These are phyloP conservation scores for Caenorhabditis imperialis DNA, from an alignment of 2,888 invertebrate genomes.

Conservation along the genomic window DNA sequence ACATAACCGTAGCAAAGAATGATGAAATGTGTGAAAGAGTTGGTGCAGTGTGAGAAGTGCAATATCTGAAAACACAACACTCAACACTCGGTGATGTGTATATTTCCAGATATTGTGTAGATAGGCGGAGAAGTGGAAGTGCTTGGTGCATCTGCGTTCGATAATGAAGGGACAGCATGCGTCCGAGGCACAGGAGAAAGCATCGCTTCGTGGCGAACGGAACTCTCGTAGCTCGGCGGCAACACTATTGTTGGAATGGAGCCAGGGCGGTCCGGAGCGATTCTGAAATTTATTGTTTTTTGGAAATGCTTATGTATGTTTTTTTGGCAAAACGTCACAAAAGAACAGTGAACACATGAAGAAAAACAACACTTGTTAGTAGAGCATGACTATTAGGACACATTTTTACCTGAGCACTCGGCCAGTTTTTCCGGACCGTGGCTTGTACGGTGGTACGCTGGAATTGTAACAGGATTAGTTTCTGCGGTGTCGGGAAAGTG, in stretches of 20 bases:
- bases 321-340: background rate
- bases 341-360: background rate
- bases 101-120: constrained; percentile 49
- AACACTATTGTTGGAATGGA: constrained; percentile 55
- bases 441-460: constrained; percentile 62
- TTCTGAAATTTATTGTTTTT: constrained; percentile 57
- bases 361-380: constrained; percentile 12
- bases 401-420: constrained; percentile 56
- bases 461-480: constrained; percentile 41
- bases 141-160: constrained; percentile 39
- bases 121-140: constrained; percentile 53
- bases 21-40: constrained; percentile 32
- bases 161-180: constrained; percentile 33
- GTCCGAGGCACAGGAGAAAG: constrained; percentile 20
- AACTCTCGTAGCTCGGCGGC: constrained; percentile 65
- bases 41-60: constrained; percentile 1
- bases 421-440: constrained; percentile 56
- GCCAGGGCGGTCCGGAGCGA: constrained; percentile 61
- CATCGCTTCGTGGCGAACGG: constrained; percentile 48
- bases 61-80: background rate
- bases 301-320: background rate
- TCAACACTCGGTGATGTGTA: constrained; percentile 46
- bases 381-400: constrained; percentile 29
- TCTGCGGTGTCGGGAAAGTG: constrained; percentile 6
- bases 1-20: constrained; percentile 20